phyloP scores from a whole-genome alignment of 1,140 invertebrate genomes.

The Yoshiicerus persimilis region DNA sequence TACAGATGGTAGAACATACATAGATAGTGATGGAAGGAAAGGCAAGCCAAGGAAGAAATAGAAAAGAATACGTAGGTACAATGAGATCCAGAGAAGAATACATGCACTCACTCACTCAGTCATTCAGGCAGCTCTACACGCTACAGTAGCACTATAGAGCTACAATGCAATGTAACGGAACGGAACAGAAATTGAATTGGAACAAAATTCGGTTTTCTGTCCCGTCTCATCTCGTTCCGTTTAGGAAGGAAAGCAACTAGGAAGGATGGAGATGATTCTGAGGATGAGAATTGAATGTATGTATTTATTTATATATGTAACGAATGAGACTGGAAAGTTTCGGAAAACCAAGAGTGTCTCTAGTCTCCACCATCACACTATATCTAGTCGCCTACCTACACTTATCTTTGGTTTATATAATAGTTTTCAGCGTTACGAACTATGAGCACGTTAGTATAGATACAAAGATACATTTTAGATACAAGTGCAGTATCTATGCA shows the following conservation, averaged over 20 bases:
- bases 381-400: too few species aligned
- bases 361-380: not conserved
- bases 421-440: too few species aligned
- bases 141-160: not conserved
- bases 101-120: not conserved
- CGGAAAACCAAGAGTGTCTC: not conserved
- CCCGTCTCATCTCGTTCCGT: slow-evolving; percentile 10
- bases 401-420: too few species aligned
- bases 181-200: slow-evolving; percentile 19
- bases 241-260: not conserved
- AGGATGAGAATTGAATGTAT: not conserved
- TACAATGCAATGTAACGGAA: not conserved
- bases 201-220: slow-evolving; percentile 25
- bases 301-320: not conserved
- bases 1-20: not conserved
- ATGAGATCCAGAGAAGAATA: not conserved
- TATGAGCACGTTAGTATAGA: too few species aligned
- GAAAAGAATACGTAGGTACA: not conserved
- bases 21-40: not conserved
- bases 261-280: slow-evolving; percentile 12
- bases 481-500: not conserved
- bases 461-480: too few species aligned
- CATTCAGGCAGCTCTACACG: not conserved
- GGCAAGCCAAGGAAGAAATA: not conserved
- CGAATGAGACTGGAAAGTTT: not conserved